A percentile compares a stretch with the other conserved stretches of the same genome.
These are phyloP conservation scores for Spisula solida DNA, from an alignment of 2,888 invertebrate genomes.

Conservation along the genomic window DNA sequence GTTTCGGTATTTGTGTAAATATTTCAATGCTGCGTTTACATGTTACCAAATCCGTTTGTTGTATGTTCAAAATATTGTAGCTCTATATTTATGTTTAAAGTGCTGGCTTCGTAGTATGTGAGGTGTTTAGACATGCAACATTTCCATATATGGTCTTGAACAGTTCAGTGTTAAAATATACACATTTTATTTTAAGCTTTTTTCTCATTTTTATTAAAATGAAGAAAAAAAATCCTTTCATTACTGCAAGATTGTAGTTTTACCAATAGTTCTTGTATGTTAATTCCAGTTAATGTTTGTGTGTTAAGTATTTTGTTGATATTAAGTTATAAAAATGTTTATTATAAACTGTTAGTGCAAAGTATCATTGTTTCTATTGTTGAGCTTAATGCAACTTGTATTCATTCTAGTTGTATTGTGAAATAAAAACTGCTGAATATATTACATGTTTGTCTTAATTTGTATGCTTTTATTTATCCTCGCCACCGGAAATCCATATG, in stretches of 20 bases:
- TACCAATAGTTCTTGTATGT: not conserved
- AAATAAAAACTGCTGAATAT: slow-evolving; percentile 49
- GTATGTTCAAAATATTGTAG: not conserved
- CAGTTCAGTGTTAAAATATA: not conserved
- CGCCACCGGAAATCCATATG: too few species aligned
- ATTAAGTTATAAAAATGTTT: slow-evolving; percentile 36
- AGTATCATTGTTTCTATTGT: slow-evolving; percentile 12
- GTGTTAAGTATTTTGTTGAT: slow-evolving; percentile 9
- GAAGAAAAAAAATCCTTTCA: not conserved
- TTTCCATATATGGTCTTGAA: not conserved
- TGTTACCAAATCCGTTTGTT: not conserved
- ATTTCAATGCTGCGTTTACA: not conserved
- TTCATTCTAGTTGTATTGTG: slow-evolving; percentile 54
- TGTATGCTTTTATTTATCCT: too few species aligned
- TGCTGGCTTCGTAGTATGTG: slow-evolving; percentile 10
- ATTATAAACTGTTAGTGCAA: slow-evolving; percentile 22
- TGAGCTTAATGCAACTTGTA: slow-evolving; percentile 34
- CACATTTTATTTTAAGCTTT: not conserved
- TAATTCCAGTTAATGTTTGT: not conserved
- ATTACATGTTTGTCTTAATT: too few species aligned
- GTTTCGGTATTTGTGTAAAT: slow-evolving; percentile 15
- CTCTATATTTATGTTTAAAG: not conserved
- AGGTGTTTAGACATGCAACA: not conserved
- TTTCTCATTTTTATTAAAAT: slow-evolving; percentile 3
- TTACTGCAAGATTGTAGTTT: not conserved